Evolutionary conservation across 2,888 invertebrate species (phyloP), one percentile per base, ranked within the genome.

Genomic region (Mayetiola destructor): DNA sequence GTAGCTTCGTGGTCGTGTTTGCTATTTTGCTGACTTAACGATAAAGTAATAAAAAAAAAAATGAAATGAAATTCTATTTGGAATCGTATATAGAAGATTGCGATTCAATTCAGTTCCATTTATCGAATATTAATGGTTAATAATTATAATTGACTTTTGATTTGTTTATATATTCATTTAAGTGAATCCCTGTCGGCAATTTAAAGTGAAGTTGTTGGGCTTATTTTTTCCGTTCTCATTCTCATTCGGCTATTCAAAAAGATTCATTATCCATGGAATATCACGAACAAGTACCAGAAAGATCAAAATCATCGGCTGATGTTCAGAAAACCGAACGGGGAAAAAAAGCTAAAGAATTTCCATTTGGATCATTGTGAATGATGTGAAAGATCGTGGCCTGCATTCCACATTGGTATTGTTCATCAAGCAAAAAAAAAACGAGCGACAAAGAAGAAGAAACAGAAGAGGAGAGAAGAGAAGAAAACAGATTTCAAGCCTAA

Each of bases 61-160:
- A n/a, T n/a, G n/a, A n/a, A n/a, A n/a, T n/a, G n/a, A n/a, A n/a
- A n/a, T n/a, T n/a, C n/a, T n/a, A n/a, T n/a, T n/a, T n/a, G n/a
- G n/a, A n/a, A n/a, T 39, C 20, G 21, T 23, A 48, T 27, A 27
- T 9, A 32, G 12, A 32, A 9, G 27, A 48, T 27, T 20, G 27
- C 27, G n/a, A 27, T 48, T 48, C 27, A n/a, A n/a, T n/a, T n/a
- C n/a, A n/a, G n/a, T n/a, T n/a, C n/a, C n/a, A n/a, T 27, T 48
- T 40, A 40, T 40, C 40, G 40, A 40, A 40, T 40, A 40, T 48
- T 48, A 48, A 48, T 48, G 27, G 48, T 4, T 27, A 27, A 27
- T 48, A 48, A 48, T 48, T 48, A 27, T 6, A 27, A n/a, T 48
- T 48, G 23, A n/a, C n/a, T 23, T 23, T 42, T 42, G 23, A 5